Conservation (phyloP, 2,797 vertebrate species). For the Pseudocheirus occidentalis region DNA sequence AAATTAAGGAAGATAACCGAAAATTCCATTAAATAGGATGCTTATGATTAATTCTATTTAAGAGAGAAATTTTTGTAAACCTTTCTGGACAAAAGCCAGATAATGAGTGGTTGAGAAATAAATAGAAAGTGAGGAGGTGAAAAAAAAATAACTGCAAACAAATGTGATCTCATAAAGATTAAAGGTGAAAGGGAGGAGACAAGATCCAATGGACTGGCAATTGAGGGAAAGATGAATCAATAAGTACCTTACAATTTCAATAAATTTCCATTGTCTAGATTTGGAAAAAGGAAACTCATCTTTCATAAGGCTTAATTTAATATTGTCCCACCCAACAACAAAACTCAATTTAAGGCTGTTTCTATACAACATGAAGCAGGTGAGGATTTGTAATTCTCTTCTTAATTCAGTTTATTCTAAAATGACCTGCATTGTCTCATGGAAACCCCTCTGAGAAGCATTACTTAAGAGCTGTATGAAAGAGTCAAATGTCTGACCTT, state of each 20-base stretch:
- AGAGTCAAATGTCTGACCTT: conserved; percentile 79
- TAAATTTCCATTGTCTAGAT: background rate
- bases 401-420: background rate
- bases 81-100: background rate
- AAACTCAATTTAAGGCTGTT: background rate
- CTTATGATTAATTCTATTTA: background rate
- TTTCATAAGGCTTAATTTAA: background rate
- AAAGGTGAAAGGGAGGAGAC: background rate
- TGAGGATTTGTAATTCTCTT: background rate
- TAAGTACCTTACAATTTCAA: background rate
- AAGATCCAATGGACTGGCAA: background rate
- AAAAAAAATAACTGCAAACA: background rate
- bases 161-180: background rate
- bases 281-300: conserved; percentile 5
- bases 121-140: background rate
- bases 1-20: background rate
- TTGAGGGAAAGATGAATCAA: background rate
- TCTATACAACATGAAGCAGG: background rate
- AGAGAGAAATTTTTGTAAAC: background rate
- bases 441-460: background rate
- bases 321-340: background rate
- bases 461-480: background rate
- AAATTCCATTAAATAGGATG: background rate
- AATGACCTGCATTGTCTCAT: background rate
- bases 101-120: background rate